These are phyloP conservation scores for cattle (Bos taurus) DNA, from an alignment of 2,113 vertebrate species.

Conservation along the genomic window DNA sequence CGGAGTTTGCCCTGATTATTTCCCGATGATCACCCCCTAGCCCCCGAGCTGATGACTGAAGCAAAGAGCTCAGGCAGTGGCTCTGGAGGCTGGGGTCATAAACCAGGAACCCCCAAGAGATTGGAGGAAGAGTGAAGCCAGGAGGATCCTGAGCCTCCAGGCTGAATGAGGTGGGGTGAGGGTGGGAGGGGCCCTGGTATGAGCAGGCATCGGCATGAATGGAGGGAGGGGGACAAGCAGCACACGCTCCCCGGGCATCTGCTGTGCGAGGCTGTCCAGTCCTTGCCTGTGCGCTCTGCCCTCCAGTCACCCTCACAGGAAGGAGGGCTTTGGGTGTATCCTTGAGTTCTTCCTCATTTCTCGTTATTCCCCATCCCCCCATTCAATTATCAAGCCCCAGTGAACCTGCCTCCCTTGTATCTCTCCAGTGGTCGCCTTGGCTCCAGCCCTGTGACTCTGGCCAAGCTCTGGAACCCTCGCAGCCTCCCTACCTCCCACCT, in stretches of 20 bases:
- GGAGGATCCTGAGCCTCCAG: not conserved
- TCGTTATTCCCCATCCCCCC: not conserved
- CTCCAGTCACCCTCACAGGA: not conserved
- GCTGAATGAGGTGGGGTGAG: not conserved
- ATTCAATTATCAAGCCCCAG: not conserved
- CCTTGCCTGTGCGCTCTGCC: not conserved
- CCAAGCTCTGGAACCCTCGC: not conserved
- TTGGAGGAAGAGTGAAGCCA: not conserved
- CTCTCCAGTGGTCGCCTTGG: not conserved
- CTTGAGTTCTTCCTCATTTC: not conserved
- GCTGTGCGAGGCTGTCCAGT: not conserved
- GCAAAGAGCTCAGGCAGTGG: not conserved
- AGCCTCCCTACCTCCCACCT: not conserved
- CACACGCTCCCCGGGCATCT: not conserved
- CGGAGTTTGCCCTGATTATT: not conserved
- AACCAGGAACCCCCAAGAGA: not conserved
- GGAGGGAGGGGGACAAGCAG: accelerated
- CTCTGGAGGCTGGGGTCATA: not conserved
- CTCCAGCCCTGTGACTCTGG: not conserved
- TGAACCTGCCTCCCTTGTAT: not conserved
- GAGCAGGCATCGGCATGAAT: not conserved
- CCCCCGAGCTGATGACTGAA: not conserved
- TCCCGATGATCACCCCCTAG: not conserved
- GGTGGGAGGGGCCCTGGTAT: too few relatives aligned
- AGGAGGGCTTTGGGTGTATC: not conserved